Percentiles rank a stretch among this genome's conserved stretches.
Conservation (phyloP, 2,888 invertebrate genomes). For the Cactoblastis cactorum region DNA sequence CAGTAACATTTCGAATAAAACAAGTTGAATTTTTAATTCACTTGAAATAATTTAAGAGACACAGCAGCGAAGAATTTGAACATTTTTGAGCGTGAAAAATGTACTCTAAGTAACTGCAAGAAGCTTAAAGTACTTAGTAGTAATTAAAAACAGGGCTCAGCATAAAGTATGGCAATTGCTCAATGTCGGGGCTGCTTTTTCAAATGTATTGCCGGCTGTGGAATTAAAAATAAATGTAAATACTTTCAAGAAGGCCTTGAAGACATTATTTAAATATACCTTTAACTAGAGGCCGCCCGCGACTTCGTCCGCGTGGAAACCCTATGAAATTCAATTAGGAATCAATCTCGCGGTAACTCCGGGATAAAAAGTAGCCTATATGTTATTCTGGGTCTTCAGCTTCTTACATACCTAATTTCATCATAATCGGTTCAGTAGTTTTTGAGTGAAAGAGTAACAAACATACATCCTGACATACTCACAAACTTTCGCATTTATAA, state of each 20-base stretch:
- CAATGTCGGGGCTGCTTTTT: slow-evolving; percentile 56
- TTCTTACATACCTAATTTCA: too few relatives aligned
- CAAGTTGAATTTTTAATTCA: neutral
- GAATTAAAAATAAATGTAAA: neutral
- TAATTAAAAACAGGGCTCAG: slow-evolving; percentile 67
- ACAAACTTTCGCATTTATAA: too few relatives aligned
- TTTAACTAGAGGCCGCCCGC: too few relatives aligned
- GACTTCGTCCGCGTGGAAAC: too few relatives aligned
- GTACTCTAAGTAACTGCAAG: slow-evolving; percentile 37
- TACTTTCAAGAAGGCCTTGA: neutral
- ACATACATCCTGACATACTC: too few relatives aligned
- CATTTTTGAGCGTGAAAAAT: slow-evolving; percentile 37
- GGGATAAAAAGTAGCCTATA: too few relatives aligned
- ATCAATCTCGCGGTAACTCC: too few relatives aligned
- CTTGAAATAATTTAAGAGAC: neutral
- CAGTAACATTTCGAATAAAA: too few relatives aligned
- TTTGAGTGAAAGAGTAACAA: too few relatives aligned
- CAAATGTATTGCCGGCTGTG: slow-evolving; percentile 23
- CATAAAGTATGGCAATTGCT: slow-evolving; percentile 67
- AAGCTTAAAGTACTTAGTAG: slow-evolving; percentile 55
- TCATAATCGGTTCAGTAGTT: too few relatives aligned
- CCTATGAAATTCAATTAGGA: too few relatives aligned
- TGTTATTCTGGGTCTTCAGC: too few relatives aligned
- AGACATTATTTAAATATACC: neutral
- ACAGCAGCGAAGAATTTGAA: slow-evolving; percentile 3